Evolutionary conservation across 2,797 vertebrate genomes (phyloP).

Genomic region (Diglossa cyanea): DNA sequence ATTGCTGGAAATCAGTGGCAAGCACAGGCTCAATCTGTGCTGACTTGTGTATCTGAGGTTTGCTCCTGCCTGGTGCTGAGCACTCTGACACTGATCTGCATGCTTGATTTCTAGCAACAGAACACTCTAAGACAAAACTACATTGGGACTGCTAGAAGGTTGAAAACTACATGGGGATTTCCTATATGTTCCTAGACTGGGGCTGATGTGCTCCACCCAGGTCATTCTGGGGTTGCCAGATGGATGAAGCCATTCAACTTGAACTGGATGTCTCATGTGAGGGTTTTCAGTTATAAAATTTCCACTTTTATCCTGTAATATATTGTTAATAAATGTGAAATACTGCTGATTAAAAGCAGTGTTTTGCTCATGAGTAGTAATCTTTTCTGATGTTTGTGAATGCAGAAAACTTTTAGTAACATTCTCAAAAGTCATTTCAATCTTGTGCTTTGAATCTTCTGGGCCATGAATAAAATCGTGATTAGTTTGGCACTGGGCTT

Average conservation of each 20-base stretch:
- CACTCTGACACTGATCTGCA: background rate
- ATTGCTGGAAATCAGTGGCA: background rate
- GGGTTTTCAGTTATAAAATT: background rate
- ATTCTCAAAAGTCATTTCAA: background rate
- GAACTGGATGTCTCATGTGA: background rate
- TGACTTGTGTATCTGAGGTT: background rate
- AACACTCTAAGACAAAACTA: background rate
- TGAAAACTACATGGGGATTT: background rate
- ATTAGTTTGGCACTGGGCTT: background rate
- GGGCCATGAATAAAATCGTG: background rate
- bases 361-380: background rate
- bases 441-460: background rate
- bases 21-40: background rate
- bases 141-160: accelerated
- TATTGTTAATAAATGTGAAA: background rate
- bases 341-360: background rate
- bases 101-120: background rate
- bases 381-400: background rate
- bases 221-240: background rate
- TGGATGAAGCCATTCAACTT: background rate
- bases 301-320: background rate
- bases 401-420: background rate
- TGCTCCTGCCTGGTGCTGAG: background rate
- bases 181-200: background rate
- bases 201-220: background rate